Evolutionary conservation across 2,113 vertebrate genomes (phyloP).

Genomic region (Strix uralensis): DNA sequence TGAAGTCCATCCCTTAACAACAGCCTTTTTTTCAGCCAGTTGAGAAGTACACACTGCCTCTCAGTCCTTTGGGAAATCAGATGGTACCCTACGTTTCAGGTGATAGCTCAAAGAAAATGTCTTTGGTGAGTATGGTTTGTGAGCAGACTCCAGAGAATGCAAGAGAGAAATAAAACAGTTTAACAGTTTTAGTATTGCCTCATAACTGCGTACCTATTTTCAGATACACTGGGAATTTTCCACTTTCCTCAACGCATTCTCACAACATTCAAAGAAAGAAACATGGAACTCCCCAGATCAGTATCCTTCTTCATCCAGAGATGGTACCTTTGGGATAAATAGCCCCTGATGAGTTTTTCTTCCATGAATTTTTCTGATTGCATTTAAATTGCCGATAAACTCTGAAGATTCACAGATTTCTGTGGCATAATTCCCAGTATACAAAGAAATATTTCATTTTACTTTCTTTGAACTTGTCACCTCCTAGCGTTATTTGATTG

Average conservation of each 20-base stretch:
- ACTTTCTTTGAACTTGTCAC: background rate
- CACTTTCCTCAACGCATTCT: background rate
- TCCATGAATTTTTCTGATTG: background rate
- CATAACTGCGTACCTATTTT: background rate
- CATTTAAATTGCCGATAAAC: background rate
- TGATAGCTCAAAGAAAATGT: background rate
- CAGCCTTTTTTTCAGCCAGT: background rate
- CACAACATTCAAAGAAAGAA: background rate
- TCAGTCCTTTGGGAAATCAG: background rate
- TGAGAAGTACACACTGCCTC: background rate
- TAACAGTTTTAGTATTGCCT: background rate
- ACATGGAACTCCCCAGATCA: background rate
- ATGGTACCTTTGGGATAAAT: background rate
- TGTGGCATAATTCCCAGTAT: background rate
- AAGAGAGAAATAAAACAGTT: background rate
- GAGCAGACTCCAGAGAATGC: background rate
- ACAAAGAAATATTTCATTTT: background rate
- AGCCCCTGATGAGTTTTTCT: background rate
- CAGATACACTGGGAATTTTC: background rate
- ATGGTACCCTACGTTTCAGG: background rate
- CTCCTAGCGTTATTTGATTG: background rate
- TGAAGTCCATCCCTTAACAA: background rate
- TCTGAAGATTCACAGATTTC: background rate
- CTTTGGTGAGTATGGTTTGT: background rate
- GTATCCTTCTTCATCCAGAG: background rate